Percentiles rank a stretch among this genome's conserved stretches.
Conservation (phyloP, 1,140 invertebrate genomes). For the Heliconius himera region DNA sequence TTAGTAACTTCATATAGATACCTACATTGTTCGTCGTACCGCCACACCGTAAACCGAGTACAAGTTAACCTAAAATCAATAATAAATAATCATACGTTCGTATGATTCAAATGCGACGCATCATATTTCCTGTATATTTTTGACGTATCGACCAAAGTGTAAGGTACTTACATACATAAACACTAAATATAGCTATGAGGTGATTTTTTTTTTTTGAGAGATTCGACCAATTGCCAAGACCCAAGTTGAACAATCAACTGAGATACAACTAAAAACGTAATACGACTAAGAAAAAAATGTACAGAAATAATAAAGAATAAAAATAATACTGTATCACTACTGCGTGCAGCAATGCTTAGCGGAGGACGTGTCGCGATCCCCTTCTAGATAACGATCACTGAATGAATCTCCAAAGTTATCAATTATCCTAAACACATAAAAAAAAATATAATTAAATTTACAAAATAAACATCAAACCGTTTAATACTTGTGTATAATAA, state of each 20-base stretch:
- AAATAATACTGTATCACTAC: conserved; percentile 80
- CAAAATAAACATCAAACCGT: conserved; percentile 17
- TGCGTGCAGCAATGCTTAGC: conserved; percentile 68
- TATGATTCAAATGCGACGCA: conserved; percentile 18
- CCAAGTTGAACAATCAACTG: conserved; percentile 53
- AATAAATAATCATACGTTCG: conserved; percentile 60
- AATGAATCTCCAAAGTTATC: conserved; percentile 25
- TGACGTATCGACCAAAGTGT: neutral
- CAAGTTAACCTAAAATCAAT: conserved; percentile 61
- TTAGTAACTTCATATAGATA: conserved; percentile 73
- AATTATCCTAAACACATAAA: conserved; percentile 16
- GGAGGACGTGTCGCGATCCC: conserved; percentile 31
- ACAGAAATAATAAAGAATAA: conserved; percentile 74
- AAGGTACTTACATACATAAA: conserved; percentile 31
- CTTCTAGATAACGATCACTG: conserved; percentile 22
- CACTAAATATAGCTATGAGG: conserved; percentile 39
- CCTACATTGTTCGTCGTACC: conserved; percentile 72
- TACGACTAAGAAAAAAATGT: conserved; percentile 71
- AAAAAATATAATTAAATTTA: conserved; percentile 7
- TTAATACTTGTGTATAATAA: conserved; percentile 32
- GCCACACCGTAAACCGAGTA: conserved; percentile 57
- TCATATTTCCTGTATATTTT: conserved; percentile 19
- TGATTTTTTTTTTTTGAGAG: conserved; percentile 32
- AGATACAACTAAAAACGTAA: conserved; percentile 64
- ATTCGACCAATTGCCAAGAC: conserved; percentile 45